A percentile compares a stretch with the other conserved stretches of the same genome.
These are phyloP conservation scores for Nettapus auritus DNA, from an alignment of 2,113 vertebrate genomes.

Conservation along the genomic window DNA sequence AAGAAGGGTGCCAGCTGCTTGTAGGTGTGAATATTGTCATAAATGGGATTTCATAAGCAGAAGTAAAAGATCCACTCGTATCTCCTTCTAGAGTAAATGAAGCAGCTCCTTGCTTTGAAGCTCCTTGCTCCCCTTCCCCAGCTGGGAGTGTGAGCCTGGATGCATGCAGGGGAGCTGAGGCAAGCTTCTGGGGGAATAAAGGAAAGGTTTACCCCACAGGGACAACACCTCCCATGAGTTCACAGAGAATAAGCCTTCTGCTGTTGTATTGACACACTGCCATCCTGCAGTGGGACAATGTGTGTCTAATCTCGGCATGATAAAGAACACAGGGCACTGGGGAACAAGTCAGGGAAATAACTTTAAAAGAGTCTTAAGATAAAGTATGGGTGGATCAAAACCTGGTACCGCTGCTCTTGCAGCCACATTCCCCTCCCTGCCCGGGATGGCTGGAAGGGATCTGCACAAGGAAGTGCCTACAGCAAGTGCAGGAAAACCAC, in stretches of 20 bases:
- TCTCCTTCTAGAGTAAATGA: not conserved
- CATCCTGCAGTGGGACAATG: not conserved
- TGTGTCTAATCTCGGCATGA: not conserved
- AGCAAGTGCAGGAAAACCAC: not conserved
- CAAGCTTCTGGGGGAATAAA: not conserved
- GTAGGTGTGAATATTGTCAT: conserved; percentile 41
- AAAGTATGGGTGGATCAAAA: not conserved
- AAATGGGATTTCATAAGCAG: conserved; percentile 13
- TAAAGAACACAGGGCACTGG: not conserved
- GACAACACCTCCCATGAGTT: rapidly evolving
- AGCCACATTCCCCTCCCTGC: not conserved
- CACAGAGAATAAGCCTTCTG: not conserved
- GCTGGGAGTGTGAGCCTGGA: rapidly evolving
- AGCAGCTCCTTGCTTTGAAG: not conserved
- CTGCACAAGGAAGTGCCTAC: not conserved
- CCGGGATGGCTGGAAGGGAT: not conserved
- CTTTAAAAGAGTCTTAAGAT: not conserved
- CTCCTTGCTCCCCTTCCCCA: not conserved
- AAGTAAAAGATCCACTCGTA: not conserved
- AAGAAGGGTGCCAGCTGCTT: conserved; percentile 58
- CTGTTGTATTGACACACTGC: not conserved
- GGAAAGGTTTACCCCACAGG: not conserved
- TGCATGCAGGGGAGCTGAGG: not conserved
- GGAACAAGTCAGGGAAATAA: not conserved
- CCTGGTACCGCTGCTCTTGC: not conserved